Conservation (phyloP, 2,888 invertebrate species). For the Rhopalosiphum nymphaeae region DNA sequence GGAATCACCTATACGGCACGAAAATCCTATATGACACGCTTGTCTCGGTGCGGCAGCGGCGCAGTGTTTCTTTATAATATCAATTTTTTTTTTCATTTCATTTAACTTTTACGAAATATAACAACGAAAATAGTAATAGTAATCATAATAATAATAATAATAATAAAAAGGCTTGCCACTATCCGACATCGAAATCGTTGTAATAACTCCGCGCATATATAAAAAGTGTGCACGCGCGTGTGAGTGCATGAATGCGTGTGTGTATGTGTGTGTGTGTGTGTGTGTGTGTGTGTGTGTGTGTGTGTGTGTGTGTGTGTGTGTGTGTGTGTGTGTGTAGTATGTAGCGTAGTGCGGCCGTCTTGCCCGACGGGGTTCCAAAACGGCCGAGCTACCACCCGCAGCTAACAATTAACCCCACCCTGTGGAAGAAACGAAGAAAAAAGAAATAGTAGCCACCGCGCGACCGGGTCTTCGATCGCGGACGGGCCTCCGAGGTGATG, state of each 20-base stretch:
- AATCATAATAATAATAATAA: constrained; percentile 33
- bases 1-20: constrained; percentile 43
- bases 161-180: constrained; percentile 51
- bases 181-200: constrained; percentile 37
- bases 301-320: not conserved
- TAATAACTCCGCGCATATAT: constrained; percentile 12
- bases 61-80: constrained; percentile 44
- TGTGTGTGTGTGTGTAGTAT: constrained; percentile 20
- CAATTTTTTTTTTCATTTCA: constrained; percentile 29
- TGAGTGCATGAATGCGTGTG: not conserved
- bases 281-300: not conserved
- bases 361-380: constrained; percentile 59
- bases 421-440: not conserved
- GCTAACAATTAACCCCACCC: constrained; percentile 65
- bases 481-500: constrained; percentile 27
- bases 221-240: not conserved
- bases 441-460: constrained; percentile 58
- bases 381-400: constrained; percentile 59
- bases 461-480: constrained; percentile 27
- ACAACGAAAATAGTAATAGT: not conserved
- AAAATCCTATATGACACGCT: constrained; percentile 52
- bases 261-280: not conserved
- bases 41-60: constrained; percentile 25
- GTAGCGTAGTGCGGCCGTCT: not conserved
- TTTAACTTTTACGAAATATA: constrained; percentile 7